phyloP scores from a whole-genome alignment of 2,113 vertebrate genomes.

The Girardinichthys multiradiatus region DNA sequence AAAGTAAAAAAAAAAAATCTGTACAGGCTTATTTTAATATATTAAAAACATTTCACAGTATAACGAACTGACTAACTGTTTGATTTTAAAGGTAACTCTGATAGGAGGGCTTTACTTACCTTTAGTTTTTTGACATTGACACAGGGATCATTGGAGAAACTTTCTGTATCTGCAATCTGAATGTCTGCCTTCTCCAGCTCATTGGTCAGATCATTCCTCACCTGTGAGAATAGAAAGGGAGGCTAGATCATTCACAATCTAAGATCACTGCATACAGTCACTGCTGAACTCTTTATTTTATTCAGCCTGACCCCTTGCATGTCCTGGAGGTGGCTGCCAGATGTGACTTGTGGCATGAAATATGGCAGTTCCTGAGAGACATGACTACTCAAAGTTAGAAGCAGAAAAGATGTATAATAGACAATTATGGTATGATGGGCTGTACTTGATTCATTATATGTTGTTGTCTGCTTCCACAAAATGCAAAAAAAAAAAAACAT shows the following conservation, averaged over 20 bases:
- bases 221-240: constrained; percentile 78
- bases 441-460: neutral
- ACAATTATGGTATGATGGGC: neutral
- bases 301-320: too few species aligned
- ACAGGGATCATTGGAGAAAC: constrained; percentile 98
- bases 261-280: too few species aligned
- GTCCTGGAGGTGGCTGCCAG: neutral
- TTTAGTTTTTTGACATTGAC: constrained; percentile 98
- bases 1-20: too few species aligned
- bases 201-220: constrained; percentile 95
- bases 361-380: neutral
- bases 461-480: neutral
- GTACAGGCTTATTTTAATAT: too few species aligned
- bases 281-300: neutral
- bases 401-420: neutral
- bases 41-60: neutral
- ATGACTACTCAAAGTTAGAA: neutral
- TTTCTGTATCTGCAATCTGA: constrained; percentile 97
- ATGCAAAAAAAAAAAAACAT: neutral
- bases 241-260: neutral
- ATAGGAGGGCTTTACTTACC: constrained; percentile 79
- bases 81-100: neutral
- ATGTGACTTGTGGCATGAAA: neutral
- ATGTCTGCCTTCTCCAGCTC: constrained; percentile 96
- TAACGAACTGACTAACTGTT: neutral